Evolutionary conservation across 2,797 vertebrate genomes (phyloP), one percentile per base, ranked within the genome.

Genomic region (Anguilla marmorata): DNA sequence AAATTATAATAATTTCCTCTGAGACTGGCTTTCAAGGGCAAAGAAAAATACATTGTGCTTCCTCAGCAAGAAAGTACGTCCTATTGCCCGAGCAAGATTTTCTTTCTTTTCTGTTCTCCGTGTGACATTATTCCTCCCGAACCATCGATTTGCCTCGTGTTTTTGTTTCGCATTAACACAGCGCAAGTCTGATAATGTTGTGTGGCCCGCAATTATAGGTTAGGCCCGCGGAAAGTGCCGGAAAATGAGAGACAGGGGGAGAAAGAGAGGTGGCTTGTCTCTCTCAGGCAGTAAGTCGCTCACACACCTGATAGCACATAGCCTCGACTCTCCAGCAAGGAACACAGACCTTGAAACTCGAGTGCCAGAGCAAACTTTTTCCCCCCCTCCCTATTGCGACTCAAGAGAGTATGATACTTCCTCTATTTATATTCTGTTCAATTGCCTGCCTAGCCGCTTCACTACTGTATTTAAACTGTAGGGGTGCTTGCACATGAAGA

Each of bases 141-240:
- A 89, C 93, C 89, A 89, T 90, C 90, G 87, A 69, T 91, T 66
- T 90, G 66, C 50, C 50, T 45, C 82, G 85, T 33, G 14, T 79
- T 41, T 14, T 14, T 41, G 21, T 16, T 14, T 66, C 1, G 2
- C 91, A 90, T 74, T 41, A 89, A 89, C 88, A 27, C 85, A 85
- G 88, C 88, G 87, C 85, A 90, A 88, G 86, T 69, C 45, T 60
- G 80, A 92, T 91, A 88, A 93, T 89, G 90, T 88, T 90, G 87
- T 89, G 66, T 79, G 33, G 50, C 72, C 89, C 86, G 50, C 86
- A 88, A 83, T 92, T 83, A 79, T 45, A 16, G 72, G 37, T 48
- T 58, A 27, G 4, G 50, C 37, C 54, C 0, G 50, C 2, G 56
- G 69, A 86, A 80, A 48, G 52, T 79, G 54, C 33, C 37, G 56